A percentile compares a stretch with the other conserved stretches of the same genome.
These are phyloP conservation scores for Megalops atlanticus DNA, from an alignment of 2,113 vertebrate genomes.

Conservation along the genomic window DNA sequence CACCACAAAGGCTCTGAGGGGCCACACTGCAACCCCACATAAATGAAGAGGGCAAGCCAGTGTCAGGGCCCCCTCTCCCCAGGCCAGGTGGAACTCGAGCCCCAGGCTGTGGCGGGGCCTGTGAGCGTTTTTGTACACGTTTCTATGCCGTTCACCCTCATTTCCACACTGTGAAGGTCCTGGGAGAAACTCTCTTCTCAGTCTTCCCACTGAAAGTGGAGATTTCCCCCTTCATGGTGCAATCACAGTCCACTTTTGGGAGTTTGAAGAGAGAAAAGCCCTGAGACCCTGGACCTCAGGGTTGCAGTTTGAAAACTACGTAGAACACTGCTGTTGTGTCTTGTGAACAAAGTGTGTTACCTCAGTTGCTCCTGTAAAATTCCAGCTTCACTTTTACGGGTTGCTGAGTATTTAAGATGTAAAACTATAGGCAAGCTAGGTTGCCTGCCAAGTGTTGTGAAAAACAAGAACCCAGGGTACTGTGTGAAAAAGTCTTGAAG, in stretches of 20 bases:
- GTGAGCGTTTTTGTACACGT: constrained; percentile 23
- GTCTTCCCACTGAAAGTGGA: not conserved
- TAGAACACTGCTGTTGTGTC: not conserved
- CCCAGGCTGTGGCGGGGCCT: constrained; percentile 38
- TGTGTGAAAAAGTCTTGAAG: not conserved
- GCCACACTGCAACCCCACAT: not conserved
- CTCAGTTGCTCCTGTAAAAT: not conserved
- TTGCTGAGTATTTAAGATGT: not conserved
- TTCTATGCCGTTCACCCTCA: constrained; percentile 21
- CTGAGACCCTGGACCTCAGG: not conserved
- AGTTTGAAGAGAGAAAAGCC: constrained; percentile 6
- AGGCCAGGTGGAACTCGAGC: constrained; percentile 31
- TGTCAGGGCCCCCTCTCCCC: constrained; percentile 37
- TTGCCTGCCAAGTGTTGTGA: too few species aligned
- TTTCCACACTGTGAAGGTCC: constrained; percentile 34
- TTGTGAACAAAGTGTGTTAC: not conserved
- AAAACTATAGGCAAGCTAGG: not conserved
- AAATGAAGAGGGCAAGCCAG: constrained; percentile 32
- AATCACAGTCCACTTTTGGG: constrained; percentile 4
- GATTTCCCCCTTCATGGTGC: not conserved
- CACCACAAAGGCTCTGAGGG: constrained; percentile 23
- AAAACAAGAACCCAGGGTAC: constrained; percentile 2
- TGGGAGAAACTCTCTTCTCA: constrained; percentile 42
- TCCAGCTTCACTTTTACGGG: not conserved
- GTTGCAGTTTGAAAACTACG: constrained; percentile 10